phyloP scores from a whole-genome alignment of 2,113 vertebrate species.

The Sinosuthora webbiana region DNA sequence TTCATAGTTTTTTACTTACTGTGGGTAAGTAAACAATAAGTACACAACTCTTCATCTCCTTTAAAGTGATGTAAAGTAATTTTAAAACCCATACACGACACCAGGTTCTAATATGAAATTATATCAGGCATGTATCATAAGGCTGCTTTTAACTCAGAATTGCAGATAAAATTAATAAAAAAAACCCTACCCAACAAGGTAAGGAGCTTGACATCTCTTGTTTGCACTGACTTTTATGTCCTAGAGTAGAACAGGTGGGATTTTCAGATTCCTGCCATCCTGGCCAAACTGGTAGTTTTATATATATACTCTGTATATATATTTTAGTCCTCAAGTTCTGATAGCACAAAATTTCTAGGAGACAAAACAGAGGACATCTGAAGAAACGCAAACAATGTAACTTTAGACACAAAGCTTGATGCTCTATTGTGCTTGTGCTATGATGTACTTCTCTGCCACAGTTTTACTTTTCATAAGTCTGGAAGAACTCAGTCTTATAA shows the following conservation, averaged over 20 bases:
- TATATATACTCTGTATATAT: background rate
- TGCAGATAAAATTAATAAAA: background rate
- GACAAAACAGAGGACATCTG: background rate
- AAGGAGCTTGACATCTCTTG: background rate
- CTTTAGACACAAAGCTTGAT: background rate
- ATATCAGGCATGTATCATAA: background rate
- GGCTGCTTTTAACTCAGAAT: background rate
- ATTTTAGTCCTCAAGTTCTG: background rate
- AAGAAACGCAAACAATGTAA: background rate
- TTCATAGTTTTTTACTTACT: background rate
- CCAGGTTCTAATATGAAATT: background rate
- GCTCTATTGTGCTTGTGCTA: fast-evolving
- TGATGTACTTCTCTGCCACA: background rate
- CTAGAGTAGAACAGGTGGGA: background rate
- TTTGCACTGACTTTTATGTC: background rate
- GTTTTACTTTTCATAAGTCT: background rate
- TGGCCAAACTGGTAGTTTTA: background rate
- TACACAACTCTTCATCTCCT: background rate
- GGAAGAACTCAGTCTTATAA: background rate
- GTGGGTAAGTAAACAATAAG: background rate
- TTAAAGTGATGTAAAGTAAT: background rate
- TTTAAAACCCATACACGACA: background rate
- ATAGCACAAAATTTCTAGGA: background rate
- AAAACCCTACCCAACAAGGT: background rate
- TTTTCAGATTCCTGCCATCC: background rate